Evolutionary conservation across 1,140 invertebrate species (phyloP), one percentile per base, ranked within the genome.

Genomic region (Mylabris phalerata): DNA sequence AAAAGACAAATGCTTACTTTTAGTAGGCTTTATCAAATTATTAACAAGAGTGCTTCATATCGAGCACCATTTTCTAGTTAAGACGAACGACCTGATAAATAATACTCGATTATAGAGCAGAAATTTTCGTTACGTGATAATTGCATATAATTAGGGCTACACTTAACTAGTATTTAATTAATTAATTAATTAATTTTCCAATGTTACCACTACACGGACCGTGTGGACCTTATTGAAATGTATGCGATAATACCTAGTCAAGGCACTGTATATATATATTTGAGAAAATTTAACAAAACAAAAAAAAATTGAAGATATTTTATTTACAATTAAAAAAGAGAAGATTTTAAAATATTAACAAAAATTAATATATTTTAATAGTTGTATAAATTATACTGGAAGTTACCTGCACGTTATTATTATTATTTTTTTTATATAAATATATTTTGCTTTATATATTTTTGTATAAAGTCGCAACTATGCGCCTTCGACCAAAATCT

Each of bases 241-340:
- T 62, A 66, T 69, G 65, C 67, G 69, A 71, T 71, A 69, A n/a
- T 60, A 60, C 63, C 69, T 71, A 71, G 69, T 71, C 69, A 71
- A 64, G 69, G 67, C 67, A 69, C 63, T 71, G 64, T 69, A 68
- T 59, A 68, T 59, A 68, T 69, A 68, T 70, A 67, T 70, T 68
- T 68, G 67, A 61, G 63, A 57, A 59, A 49, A 62, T 63, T 63
- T 19, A 19, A 19, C 19, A 19, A 19, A 19, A 55, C 45, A 54
- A 60, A 55, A 56, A 57, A 64, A 62, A 61, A 50, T 55, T 2
- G 19, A 7, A 60, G 59, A 67, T 66, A 66, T 65, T 60, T 63
- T 67, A 57, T 54, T 67, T 65, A 52, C 42, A 42, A 26, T 57
- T 52, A 57, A 46, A 27, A 43, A 43, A 51, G 55, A 43, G 44